phyloP scores from a whole-genome alignment of 2,797 vertebrate species.

The Etheostoma nigrum region DNA sequence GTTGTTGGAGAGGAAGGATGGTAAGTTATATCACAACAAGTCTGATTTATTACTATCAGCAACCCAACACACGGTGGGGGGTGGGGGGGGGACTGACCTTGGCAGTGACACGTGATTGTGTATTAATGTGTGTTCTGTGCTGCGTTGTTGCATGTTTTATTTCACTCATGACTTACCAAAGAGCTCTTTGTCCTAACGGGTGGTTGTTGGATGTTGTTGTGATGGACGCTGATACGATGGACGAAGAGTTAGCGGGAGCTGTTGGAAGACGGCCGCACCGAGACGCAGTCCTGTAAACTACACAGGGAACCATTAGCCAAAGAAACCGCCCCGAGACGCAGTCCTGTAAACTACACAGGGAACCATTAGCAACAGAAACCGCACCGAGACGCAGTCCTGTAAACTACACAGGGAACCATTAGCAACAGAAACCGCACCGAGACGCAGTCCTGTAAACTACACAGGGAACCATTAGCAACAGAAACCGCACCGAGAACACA shows the following conservation, averaged over 20 bases:
- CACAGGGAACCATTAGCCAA: too few relatives aligned
- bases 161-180: conserved; percentile 37
- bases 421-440: too few relatives aligned
- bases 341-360: too few relatives aligned
- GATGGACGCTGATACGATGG: conserved; percentile 61
- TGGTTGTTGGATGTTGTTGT: conserved; percentile 62
- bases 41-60: not conserved
- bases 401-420: too few relatives aligned
- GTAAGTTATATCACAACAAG: conserved; percentile 54
- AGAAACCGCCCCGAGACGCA: too few relatives aligned
- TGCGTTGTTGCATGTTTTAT: conserved; percentile 61
- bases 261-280: conserved; percentile 39
- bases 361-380: too few relatives aligned
- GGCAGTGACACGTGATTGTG: conserved; percentile 22
- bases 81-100: conserved; percentile 20
- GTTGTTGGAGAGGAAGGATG: conserved; percentile 18
- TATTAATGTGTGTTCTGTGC: conserved; percentile 52
- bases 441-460: too few relatives aligned
- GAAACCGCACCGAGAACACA: too few relatives aligned
- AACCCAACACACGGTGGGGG: not conserved
- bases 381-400: too few relatives aligned
- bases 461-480: too few relatives aligned
- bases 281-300: not conserved
- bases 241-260: conserved; percentile 54
- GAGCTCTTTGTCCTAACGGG: conserved; percentile 32